A percentile compares a stretch with the other conserved stretches of the same genome.
These are phyloP conservation scores for Gavia stellata DNA, from an alignment of 2,113 vertebrate species.

Conservation along the genomic window DNA sequence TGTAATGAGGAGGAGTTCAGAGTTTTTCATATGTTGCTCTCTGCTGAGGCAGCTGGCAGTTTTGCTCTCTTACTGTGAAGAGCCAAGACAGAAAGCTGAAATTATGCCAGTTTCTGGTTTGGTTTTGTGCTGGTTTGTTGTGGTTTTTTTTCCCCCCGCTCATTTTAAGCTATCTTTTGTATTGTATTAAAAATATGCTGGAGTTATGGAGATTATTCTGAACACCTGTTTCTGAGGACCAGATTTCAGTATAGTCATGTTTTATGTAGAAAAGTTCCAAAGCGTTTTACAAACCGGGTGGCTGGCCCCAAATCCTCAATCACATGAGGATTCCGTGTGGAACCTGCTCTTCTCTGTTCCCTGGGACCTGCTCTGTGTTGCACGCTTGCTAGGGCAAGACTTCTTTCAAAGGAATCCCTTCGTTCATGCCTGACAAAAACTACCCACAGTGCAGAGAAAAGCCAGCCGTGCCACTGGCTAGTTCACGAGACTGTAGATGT, in stretches of 20 bases:
- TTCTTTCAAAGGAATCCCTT: not conserved
- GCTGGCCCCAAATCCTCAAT: not conserved
- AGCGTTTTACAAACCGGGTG: not conserved
- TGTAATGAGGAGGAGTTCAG: not conserved
- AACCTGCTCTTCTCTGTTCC: not conserved
- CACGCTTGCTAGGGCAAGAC: not conserved
- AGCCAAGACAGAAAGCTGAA: not conserved
- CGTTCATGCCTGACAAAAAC: not conserved
- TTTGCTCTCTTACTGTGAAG: not conserved
- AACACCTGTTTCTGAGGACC: not conserved
- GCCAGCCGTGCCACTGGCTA: not conserved
- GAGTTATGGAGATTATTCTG: not conserved
- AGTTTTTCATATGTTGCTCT: not conserved
- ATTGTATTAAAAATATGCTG: not conserved
- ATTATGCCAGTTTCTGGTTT: not conserved
- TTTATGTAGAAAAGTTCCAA: not conserved
- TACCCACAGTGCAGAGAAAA: not conserved
- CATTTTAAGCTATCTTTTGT: not conserved
- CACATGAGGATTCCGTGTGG: not conserved
- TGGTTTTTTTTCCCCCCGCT: not conserved
- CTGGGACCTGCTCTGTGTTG: not conserved
- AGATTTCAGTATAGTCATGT: not conserved
- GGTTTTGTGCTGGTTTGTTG: not conserved
- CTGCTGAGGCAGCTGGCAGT: not conserved
- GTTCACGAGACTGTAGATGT: fast-evolving